Conservation (phyloP, 1,140 invertebrate genomes). For the Macrosteles quadrilineatus region DNA sequence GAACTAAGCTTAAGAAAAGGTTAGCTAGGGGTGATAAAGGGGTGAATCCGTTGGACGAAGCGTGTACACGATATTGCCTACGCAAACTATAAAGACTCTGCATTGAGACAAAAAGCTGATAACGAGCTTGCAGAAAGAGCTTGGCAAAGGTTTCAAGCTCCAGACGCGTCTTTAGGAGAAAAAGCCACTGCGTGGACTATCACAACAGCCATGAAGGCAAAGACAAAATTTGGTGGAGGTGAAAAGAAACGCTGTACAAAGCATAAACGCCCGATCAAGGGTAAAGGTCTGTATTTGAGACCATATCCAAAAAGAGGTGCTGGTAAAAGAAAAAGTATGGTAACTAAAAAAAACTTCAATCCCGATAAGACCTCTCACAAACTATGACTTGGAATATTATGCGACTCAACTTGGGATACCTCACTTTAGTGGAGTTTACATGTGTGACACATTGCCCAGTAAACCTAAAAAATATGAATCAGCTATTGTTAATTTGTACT, state of each 20-base stretch:
- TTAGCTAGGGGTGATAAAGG: too few relatives aligned
- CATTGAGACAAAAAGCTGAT: too few relatives aligned
- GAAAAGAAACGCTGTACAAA: not conserved
- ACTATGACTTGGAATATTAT: too few relatives aligned
- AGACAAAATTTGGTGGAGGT: too few relatives aligned
- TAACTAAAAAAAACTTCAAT: constrained; percentile 5
- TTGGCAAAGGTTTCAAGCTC: constrained; percentile 45
- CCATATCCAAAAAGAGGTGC: not conserved
- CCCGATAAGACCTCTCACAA: not conserved
- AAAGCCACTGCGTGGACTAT: too few relatives aligned
- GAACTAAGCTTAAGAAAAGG: too few relatives aligned
- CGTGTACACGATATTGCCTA: constrained; percentile 41
- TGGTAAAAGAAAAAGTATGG: constrained; percentile 32
- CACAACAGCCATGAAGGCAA: too few relatives aligned
- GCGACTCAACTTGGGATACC: constrained; percentile 18
- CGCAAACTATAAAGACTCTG: constrained; percentile 23
- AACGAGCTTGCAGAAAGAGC: constrained; percentile 48
- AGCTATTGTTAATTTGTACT: constrained; percentile 46
- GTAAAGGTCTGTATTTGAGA: too few relatives aligned
- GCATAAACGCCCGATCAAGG: not conserved
- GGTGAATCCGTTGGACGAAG: too few relatives aligned
- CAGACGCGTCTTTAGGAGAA: too few relatives aligned
- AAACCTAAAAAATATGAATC: too few relatives aligned
- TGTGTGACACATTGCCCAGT: constrained; percentile 33
- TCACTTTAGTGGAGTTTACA: constrained; percentile 35